phyloP scores from a whole-genome alignment of 1,140 invertebrate species.

The Limonius californicus region DNA sequence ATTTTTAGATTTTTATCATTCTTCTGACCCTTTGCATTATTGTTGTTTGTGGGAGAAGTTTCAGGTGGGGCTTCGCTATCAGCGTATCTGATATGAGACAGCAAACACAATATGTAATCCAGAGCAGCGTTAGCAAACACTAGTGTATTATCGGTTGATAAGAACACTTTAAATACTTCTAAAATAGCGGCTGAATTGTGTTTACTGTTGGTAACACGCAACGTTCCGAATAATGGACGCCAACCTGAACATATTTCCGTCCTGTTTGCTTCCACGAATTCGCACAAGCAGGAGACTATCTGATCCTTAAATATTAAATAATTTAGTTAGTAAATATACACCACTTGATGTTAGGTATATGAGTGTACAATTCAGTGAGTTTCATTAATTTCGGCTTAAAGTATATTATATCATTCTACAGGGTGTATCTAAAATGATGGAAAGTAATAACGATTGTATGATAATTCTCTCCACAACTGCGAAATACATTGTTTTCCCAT shows the following conservation, averaged over 20 bases:
- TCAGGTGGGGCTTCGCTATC: slow-evolving; percentile 42
- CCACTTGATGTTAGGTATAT: background rate
- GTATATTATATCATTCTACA: too few species aligned
- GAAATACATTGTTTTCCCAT: too few species aligned
- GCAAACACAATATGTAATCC: slow-evolving; percentile 86
- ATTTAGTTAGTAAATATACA: too few species aligned
- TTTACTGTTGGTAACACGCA: slow-evolving; percentile 72
- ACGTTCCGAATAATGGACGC: slow-evolving; percentile 86
- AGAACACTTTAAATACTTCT: slow-evolving; percentile 90
- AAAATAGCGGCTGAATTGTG: slow-evolving; percentile 70
- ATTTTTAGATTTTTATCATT: slow-evolving; percentile 14
- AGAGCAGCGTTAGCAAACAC: slow-evolving; percentile 92
- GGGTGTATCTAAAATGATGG: too few species aligned
- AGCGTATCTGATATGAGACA: slow-evolving; percentile 62
- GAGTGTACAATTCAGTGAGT: background rate
- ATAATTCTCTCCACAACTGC: too few species aligned
- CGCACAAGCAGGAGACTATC: slow-evolving; percentile 92
- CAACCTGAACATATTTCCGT: slow-evolving; percentile 91
- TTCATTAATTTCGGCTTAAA: too few species aligned
- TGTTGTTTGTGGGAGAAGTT: slow-evolving; percentile 20
- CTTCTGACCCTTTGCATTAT: background rate
- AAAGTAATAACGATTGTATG: too few species aligned
- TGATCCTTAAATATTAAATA: slow-evolving; percentile 63
- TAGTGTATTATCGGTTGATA: slow-evolving; percentile 85
- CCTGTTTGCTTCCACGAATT: slow-evolving; percentile 90